phyloP scores from a whole-genome alignment of 2,797 vertebrate genomes.

The Microctenopoma stevenorrisi region DNA sequence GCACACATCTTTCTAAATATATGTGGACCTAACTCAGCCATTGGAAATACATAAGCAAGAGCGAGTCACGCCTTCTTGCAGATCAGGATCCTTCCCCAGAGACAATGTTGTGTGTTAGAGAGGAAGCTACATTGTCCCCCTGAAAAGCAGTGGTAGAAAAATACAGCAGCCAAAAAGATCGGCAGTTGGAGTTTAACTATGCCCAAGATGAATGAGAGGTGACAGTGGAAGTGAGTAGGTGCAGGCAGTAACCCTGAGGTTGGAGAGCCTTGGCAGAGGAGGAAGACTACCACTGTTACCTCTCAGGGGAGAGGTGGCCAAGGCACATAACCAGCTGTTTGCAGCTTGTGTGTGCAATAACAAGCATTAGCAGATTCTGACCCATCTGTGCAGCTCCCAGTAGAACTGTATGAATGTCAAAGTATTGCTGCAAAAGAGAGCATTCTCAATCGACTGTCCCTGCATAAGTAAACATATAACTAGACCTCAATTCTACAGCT shows the following conservation, averaged over 20 bases:
- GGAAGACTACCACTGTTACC: slow-evolving; percentile 31
- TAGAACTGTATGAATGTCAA: slow-evolving; percentile 56
- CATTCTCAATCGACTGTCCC: slow-evolving; percentile 38
- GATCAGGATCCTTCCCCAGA: slow-evolving; percentile 17
- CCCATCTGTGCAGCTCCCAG: slow-evolving; percentile 39
- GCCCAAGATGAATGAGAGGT: slow-evolving; percentile 23
- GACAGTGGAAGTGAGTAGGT: slow-evolving; percentile 34
- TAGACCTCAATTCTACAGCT: slow-evolving; percentile 38
- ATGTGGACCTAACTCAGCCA: slow-evolving; percentile 4
- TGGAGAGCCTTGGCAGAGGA: slow-evolving; percentile 16
- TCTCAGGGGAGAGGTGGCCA: slow-evolving; percentile 23
- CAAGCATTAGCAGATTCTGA: slow-evolving; percentile 28
- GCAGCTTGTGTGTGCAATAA: slow-evolving; percentile 27
- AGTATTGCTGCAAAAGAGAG: slow-evolving; percentile 32
- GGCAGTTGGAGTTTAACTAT: neutral
- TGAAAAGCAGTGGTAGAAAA: slow-evolving; percentile 12
- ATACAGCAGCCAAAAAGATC: slow-evolving; percentile 9
- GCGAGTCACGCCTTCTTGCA: slow-evolving; percentile 24
- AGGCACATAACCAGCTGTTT: slow-evolving; percentile 42
- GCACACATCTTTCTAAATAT: too few relatives aligned
- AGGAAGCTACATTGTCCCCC: slow-evolving; percentile 28
- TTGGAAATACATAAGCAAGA: slow-evolving; percentile 48
- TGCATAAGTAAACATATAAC: slow-evolving; percentile 51
- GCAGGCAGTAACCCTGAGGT: slow-evolving; percentile 46
- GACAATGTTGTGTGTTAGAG: slow-evolving; percentile 18